Evolutionary conservation across 2,113 vertebrate species (phyloP), one percentile per base, ranked within the genome.

Genomic region (Poeciliopsis retropinna): DNA sequence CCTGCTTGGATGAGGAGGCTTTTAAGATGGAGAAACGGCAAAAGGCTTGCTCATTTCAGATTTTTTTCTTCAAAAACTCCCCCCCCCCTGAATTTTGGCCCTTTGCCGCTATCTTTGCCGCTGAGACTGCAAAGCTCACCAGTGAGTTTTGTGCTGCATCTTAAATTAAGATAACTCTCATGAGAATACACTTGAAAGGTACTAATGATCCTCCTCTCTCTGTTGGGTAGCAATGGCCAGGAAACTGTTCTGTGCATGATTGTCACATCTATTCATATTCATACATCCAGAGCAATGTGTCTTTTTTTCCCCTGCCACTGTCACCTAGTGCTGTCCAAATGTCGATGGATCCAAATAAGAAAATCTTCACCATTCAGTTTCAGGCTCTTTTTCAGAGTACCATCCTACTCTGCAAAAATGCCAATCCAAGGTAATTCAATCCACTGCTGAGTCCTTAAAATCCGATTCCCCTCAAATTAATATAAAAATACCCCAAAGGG

Each of bases 221-320:
- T 1, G 60, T 85, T 77, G 37, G 54, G 27, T 61, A 31, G 44
- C 34, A 7, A 44, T 65, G 75, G 85, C 78, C 86, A 79, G 87
- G 80, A 78, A 76, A 81, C 67, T 86, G 83, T 73, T 85, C 60
- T 72, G 0, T 73, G 76, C 82, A 76, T 74, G 73, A 63, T 66
- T 87, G 83, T 81, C 81, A 77, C 54, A 54, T 86, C 69, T 78
- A 60, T 84, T 39, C 68, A 68, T 81, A 83, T 79, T 78, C 77
- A 78, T 70, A 76, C 72, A 79, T 73, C 80, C 66, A 71, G 65
- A 72, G 65, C 69, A 69, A 29, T 54, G 31, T 75, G 64, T 77
- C 60, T 71, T 76, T 83, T 60, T 70, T 65, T 68, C 73, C 79
- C 17, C 79, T 78, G 75, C 84, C 66, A 81, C 32, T 81, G 72